Evolutionary conservation across 2,888 invertebrate genomes (phyloP).

Genomic region (Andrena bucephala): DNA sequence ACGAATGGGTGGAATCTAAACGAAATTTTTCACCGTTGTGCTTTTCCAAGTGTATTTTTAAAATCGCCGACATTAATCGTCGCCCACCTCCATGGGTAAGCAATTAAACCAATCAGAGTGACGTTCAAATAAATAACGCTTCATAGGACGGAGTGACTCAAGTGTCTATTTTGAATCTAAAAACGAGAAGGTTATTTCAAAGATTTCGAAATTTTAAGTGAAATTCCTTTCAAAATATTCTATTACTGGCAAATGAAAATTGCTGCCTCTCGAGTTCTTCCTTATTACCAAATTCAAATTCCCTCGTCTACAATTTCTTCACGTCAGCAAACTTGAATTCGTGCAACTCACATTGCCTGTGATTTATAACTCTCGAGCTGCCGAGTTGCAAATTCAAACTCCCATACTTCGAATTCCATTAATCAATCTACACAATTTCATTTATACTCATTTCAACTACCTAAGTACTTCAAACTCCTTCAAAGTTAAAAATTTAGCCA

Average conservation of each 20-base stretch:
- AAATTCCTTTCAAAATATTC: too few relatives aligned
- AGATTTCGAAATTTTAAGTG: background rate
- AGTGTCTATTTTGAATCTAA: background rate
- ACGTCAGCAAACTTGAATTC: background rate
- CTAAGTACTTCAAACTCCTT: too few relatives aligned
- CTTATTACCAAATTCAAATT: background rate
- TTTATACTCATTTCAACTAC: too few relatives aligned
- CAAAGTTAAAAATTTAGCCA: too few relatives aligned
- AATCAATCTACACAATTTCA: too few relatives aligned
- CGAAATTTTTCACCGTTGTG: conserved; percentile 17
- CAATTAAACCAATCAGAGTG: background rate
- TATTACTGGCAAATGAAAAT: background rate
- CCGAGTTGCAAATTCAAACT: background rate
- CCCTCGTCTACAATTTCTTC: background rate
- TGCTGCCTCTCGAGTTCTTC: background rate
- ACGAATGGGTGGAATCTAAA: conserved; percentile 22
- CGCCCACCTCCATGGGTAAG: background rate
- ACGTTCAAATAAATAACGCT: background rate
- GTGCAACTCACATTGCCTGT: background rate
- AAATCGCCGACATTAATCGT: conserved; percentile 1
- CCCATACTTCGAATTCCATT: too few relatives aligned
- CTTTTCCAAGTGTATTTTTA: conserved; percentile 32
- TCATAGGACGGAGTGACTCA: background rate
- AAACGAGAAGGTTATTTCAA: background rate
- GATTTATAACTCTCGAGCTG: background rate